Percentiles rank a stretch among this genome's conserved stretches.
Evolutionary conservation across 1,140 invertebrate species (phyloP).

Genomic region (Trachelipus rathkii): DNA sequence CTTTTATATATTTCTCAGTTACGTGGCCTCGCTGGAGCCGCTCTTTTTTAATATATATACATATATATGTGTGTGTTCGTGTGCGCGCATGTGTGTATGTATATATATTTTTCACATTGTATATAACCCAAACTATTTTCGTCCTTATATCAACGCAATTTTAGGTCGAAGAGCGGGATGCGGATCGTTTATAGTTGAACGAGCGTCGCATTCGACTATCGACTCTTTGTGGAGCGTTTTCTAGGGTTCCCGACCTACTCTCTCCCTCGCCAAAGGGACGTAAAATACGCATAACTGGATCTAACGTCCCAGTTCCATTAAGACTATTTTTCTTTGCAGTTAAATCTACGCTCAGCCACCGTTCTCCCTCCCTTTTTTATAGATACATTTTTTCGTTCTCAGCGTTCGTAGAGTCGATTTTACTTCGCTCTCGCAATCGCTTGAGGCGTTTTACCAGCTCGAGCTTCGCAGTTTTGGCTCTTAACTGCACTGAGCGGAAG

Average conservation of each 20-base stretch:
- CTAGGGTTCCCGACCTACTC: not conserved
- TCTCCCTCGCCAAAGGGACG: not conserved
- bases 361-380: constrained; percentile 12
- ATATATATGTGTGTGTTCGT: too few relatives aligned
- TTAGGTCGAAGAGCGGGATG: constrained; percentile 1
- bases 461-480: not conserved
- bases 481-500: not conserved
- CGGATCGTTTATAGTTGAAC: not conserved
- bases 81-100: too few relatives aligned
- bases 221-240: not conserved
- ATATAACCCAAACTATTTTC: constrained; percentile 1
- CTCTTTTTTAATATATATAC: not conserved
- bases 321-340: not conserved
- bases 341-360: constrained; percentile 8
- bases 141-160: constrained; percentile 3
- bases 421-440: not conserved
- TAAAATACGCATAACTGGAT: constrained; percentile 7
- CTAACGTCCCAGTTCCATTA: constrained; percentile 11
- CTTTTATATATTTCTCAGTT: not conserved
- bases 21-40: constrained; percentile 8
- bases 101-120: not conserved
- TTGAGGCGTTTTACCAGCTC: not conserved
- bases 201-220: not conserved
- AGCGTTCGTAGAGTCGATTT: constrained; percentile 1
- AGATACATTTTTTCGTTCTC: constrained; percentile 7